These are phyloP conservation scores for Corvus moneduloides DNA, from an alignment of 2,113 vertebrate species.

Conservation along the genomic window DNA sequence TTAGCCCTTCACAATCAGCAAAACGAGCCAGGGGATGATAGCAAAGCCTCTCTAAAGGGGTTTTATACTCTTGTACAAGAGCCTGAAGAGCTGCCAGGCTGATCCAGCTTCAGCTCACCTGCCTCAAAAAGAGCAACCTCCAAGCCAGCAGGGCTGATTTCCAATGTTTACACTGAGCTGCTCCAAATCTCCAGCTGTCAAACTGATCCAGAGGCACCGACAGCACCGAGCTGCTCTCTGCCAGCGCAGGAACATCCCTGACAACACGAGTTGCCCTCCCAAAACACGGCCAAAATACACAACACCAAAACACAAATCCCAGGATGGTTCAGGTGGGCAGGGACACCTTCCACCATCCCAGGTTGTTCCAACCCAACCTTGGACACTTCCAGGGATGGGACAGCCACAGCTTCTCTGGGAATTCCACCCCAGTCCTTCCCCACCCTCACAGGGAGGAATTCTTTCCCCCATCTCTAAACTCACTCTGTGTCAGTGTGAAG, in stretches of 20 bases:
- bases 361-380: background rate
- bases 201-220: background rate
- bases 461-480: background rate
- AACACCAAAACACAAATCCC: background rate
- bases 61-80: background rate
- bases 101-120: background rate
- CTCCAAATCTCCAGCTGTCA: background rate
- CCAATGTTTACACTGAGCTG: background rate
- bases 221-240: background rate
- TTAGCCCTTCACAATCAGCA: background rate
- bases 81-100: background rate
- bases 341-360: fast-evolving
- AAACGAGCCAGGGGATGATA: fast-evolving
- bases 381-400: background rate
- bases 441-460: background rate
- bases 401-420: background rate
- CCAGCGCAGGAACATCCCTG: fast-evolving
- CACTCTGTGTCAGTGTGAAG: fast-evolving
- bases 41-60: background rate
- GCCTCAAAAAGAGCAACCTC: background rate
- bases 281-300: background rate
- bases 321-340: background rate
- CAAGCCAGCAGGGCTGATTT: background rate
- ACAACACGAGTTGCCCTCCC: background rate
- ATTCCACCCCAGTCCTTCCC: background rate